Base-by-base conservation (phyloP, 2,888 invertebrate species). In the Folsomia candida region DNA sequence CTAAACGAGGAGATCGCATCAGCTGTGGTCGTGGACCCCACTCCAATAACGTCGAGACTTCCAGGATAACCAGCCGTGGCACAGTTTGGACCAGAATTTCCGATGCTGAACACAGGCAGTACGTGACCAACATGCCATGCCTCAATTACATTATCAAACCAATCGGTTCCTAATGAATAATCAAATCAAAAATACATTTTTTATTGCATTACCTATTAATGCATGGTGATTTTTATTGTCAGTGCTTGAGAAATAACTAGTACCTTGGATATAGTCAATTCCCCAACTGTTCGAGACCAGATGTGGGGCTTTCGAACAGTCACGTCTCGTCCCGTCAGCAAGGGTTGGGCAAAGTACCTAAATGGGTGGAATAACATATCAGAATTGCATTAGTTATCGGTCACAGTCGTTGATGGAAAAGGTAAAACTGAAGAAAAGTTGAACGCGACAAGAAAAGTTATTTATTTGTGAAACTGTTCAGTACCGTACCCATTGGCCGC, bases 271-370 rank as follows among this genome's bases (percentile, higher is more conserved):
- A 25, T 66, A n/a, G n/a, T n/a, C 69, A 57, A 68, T 68, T 26
- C 72, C 72, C 69, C 69, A 72, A 54, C 57, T 61, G 51, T 69
- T 72, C 57, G 58, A 61, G 29, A 67, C 69, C 6, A 69, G 22
- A 58, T 69, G 60, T 29, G 72, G 72, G 20, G 72, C 72, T 29
- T 25, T n/a, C n/a, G 29, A 18, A 28, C 72, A 72, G 27, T 66
- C 57, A 1, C 62, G 26, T 18, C 9, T 18, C 9, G 9, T 47
- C 18, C 47, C 47, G 18, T 47, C 47, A 9, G 47, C 18, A 47
- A 47, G 47, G 9, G 47, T 47, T 11, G 47, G 47, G 47, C 47
- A 47, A 47, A 47, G 47, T 9, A 47, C n/a, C n/a, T n/a, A n/a
- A n/a, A n/a, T n/a, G n/a, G n/a, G n/a, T n/a, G n/a, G n/a, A n/a